Base-by-base conservation (phyloP, 1,140 invertebrate genomes). In the Saxidomus purpurata region DNA sequence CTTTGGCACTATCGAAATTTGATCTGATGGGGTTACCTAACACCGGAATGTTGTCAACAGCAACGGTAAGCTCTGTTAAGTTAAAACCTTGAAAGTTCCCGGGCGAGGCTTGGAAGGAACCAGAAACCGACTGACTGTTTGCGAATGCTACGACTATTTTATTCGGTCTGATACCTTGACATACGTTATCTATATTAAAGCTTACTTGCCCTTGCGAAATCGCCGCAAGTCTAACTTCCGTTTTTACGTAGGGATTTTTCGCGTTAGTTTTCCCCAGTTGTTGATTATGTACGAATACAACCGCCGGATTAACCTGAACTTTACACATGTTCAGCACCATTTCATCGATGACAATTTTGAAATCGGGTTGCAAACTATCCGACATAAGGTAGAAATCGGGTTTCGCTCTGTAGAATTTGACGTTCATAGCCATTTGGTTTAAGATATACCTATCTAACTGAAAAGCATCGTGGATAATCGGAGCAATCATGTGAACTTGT, bases 171-270 rank as follows among this genome's bases (percentile, higher is more conserved):
- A 38, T 3, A 17, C 38, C 38, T 34, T 34, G 28, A 19, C 63
- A 67, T 8, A 67, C 34, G 28, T 67, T 67, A 67, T 67, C 63
- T 34, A 67, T 31, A n/a, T 8, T 34, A 31, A 34, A 67, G n/a
- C 34, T 67, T 9, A 67, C 63, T 11, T 67, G 71, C 28, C 71
- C 71, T 25, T 76, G 71, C 11, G 71, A 76, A 9, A 76, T 76
- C 4, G 71, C 71, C 11, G 71, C 3, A 8, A 76, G 1, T 9
- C 71, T 40, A 4, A 76, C 71, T 76, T 76, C 71, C 2, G 63
- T 67, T 67, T 31, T 67, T 9, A 34, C 25, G 34, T 67, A 67
- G 6, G 34, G 34, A 67, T 67, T 43, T 76, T 76, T 76, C 9
- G 71, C 71, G 25, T 38, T 43, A 4, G 71, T 76, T 9, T 40